A percentile compares a stretch with the other conserved stretches of the same genome.
These are phyloP conservation scores for Sipunculus nudus DNA, from an alignment of 2,888 invertebrate genomes.

Conservation along the genomic window DNA sequence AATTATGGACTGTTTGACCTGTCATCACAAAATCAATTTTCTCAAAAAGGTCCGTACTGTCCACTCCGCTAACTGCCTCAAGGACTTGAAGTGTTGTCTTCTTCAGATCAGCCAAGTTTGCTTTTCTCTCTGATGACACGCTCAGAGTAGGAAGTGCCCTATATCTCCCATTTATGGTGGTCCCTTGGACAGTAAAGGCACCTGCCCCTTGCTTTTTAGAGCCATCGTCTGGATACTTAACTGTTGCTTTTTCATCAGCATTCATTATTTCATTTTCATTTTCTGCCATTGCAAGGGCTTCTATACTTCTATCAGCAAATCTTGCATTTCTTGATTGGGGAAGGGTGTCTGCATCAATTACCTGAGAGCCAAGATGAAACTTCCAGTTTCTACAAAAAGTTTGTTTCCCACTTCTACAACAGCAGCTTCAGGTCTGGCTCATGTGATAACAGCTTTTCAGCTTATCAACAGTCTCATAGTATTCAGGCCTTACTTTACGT, in stretches of 20 bases:
- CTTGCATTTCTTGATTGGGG: too few species aligned
- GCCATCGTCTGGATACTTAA: conserved; percentile 5
- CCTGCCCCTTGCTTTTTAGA: conserved; percentile 8
- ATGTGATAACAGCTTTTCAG: conserved; percentile 6
- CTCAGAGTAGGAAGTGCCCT: not conserved
- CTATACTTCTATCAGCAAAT: conserved; percentile 1
- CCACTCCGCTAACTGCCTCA: conserved; percentile 4
- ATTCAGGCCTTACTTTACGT: conserved; percentile 9
- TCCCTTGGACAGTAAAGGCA: conserved; percentile 3
- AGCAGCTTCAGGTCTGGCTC: not conserved
- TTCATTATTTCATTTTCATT: conserved; percentile 6
- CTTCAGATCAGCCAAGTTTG: not conserved
- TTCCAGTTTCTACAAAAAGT: conserved; percentile 7
- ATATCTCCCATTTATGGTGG: conserved; percentile 1
- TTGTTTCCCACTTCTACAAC: conserved; percentile 6
- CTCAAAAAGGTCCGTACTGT: not conserved
- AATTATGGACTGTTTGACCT: not conserved
- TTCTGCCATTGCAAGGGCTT: not conserved
- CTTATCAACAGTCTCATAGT: conserved; percentile 8
- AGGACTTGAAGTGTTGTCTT: not conserved
- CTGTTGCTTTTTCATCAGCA: not conserved
- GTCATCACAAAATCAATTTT: too few species aligned
- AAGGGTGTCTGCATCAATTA: too few species aligned
- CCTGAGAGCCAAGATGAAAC: too few species aligned
- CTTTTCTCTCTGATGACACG: not conserved